These are phyloP conservation scores for Larimichthys crocea DNA, from an alignment of 2,113 vertebrate species.

Conservation along the genomic window DNA sequence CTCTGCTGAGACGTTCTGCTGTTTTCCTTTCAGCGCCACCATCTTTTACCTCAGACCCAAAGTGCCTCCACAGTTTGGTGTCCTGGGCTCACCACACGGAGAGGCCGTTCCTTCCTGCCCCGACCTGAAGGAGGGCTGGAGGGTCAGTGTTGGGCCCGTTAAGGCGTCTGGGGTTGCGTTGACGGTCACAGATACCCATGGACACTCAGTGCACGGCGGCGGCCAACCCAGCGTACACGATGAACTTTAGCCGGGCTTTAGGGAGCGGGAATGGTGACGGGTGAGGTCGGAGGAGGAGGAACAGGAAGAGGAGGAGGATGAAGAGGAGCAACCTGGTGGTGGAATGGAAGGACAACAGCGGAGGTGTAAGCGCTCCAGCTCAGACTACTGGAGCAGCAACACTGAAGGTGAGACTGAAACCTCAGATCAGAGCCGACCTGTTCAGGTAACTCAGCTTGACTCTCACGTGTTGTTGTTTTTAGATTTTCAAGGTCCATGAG, in stretches of 20 bases:
- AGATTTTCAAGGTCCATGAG: constrained; percentile 83
- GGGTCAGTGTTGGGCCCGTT: constrained; percentile 88
- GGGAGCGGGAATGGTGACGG: constrained; percentile 14
- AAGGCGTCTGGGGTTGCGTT: constrained; percentile 89
- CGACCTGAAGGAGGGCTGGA: constrained; percentile 87
- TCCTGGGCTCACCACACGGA: constrained; percentile 91
- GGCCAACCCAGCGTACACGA: background rate
- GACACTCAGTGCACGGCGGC: constrained; percentile 65
- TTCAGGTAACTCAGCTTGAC: background rate
- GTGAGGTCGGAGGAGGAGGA: constrained; percentile 39
- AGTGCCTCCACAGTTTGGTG: constrained; percentile 90
- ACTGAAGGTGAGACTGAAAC: constrained; percentile 60
- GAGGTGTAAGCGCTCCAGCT: background rate
- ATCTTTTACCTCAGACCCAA: constrained; percentile 85
- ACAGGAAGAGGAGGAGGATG: constrained; percentile 6
- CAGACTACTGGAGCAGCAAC: constrained; percentile 51
- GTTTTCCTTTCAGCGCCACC: constrained; percentile 41
- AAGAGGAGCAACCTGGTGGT: constrained; percentile 14
- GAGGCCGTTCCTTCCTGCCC: constrained; percentile 86
- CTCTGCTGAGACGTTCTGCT: background rate
- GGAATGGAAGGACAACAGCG: constrained; percentile 1
- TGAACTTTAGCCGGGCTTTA: background rate
- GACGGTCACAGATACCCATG: constrained; percentile 92
- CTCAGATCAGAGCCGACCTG: no score
- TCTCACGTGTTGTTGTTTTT: background rate